Evolutionary conservation across 2,888 invertebrate genomes (phyloP).

Genomic region (Aporophyla lueneburgensis): DNA sequence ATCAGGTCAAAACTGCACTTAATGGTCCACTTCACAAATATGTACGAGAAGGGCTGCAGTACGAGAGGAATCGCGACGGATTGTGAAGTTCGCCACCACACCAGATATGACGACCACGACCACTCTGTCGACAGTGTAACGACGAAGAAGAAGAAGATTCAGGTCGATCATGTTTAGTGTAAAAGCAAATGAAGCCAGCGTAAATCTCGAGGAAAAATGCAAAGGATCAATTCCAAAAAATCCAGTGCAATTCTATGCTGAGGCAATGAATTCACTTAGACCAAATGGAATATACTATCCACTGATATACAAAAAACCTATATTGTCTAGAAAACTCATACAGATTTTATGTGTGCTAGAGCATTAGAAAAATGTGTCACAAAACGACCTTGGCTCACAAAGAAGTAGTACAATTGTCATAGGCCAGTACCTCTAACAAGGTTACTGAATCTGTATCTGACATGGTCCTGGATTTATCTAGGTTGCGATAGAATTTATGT

Average conservation of each 20-base stretch:
- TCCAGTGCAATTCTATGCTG: neutral
- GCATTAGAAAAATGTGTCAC: conserved; percentile 4
- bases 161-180: neutral
- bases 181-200: no score
- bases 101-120: no score
- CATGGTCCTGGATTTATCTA: conserved; percentile 8
- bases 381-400: neutral
- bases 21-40: no score
- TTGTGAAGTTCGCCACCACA: no score
- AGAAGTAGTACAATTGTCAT: neutral
- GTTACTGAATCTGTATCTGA: conserved; percentile 10
- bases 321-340: neutral
- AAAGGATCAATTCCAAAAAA: neutral
- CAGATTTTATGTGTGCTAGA: neutral
- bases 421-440: neutral
- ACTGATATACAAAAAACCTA: no score
- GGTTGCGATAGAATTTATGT: conserved; percentile 7
- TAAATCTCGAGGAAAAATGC: neutral
- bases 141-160: no score
- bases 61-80: no score
- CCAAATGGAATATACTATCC: neutral
- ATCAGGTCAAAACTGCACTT: no score
- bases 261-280: neutral
- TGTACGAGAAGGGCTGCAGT: no score
- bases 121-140: no score